Base-by-base conservation (phyloP, 1,140 invertebrate species). In the Drosophila azteca region DNA sequence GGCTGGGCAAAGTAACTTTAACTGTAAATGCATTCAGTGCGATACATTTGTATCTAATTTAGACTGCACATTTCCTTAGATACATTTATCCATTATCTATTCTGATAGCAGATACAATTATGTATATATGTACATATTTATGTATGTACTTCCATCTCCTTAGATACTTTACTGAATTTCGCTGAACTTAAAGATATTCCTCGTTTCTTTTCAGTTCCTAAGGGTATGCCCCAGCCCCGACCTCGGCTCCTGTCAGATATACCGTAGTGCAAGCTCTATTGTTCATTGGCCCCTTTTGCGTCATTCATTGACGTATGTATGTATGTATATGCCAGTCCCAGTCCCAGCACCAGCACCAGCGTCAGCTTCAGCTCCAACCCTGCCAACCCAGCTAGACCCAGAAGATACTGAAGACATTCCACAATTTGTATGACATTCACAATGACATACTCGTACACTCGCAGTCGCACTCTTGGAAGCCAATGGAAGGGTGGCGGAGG, bases 351-450 rank as follows among this genome's bases (percentile, higher is more conserved):
- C 20, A 48, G 29, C 8, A 0, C 29, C 29, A 7, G 13, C 17
- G 22, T 24, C 22, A 31, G 39, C 11, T 1, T 6, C 20, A 39
- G 3, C 31, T 3, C 31, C 9, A 9, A 4, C 31, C 31, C 31
- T 35, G 9, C 31, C 9, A 9, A 4, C 31, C 31, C 31, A 2
- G 2, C 31, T 20, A 20, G 17, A 46, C 20, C 20, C 44, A 26
- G 44, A 65, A 3, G 15, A 29, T 45, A 48, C 29, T 24, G 20
- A 68, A 43, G 43, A 17, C 59, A 53, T 46, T 41, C 65, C 64
- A 80, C 79, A 82, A 81, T 77, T 81, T 81, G 73, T 81, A 77
- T 81, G 79, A 81, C 79, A 81, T 68, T 81, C 79, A 61, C 79
- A 73, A 75, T 81, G 79, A 81, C 79, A 13, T 13, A 9, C 31